phyloP scores from a whole-genome alignment of 1,140 invertebrate species.

The Cataglyphis hispanica region DNA sequence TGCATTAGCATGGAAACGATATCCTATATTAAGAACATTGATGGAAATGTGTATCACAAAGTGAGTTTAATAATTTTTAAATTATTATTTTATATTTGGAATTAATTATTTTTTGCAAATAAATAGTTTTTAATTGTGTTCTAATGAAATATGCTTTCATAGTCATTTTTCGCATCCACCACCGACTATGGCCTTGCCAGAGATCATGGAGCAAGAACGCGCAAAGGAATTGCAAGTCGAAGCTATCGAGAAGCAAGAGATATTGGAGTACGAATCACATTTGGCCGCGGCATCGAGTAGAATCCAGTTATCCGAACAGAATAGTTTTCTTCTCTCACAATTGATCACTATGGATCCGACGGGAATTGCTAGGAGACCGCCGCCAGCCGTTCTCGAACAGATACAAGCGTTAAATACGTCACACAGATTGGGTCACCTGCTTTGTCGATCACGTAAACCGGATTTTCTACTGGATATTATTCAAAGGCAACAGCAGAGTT shows the following conservation, averaged over 20 bases:
- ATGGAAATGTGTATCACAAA: constrained; percentile 99
- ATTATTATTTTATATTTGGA: not conserved
- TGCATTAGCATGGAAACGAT: constrained; percentile 94
- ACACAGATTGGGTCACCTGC: constrained; percentile 94
- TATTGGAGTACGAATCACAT: constrained; percentile 97
- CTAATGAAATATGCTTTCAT: constrained; percentile 61
- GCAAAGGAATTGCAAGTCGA: constrained; percentile 90
- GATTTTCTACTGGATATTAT: constrained; percentile 98
- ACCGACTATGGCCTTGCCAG: constrained; percentile 89
- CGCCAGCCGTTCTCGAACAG: constrained; percentile 92
- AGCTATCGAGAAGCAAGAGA: constrained; percentile 92
- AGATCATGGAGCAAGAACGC: constrained; percentile 88
- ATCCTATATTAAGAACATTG: constrained; percentile 96
- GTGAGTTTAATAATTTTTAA: constrained; percentile 85
- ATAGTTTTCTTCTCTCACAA: constrained; percentile 94
- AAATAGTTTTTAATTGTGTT: not conserved
- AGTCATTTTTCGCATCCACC: constrained; percentile 92
- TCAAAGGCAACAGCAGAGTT: constrained; percentile 91
- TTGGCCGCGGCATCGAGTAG: constrained; percentile 95
- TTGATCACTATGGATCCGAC: constrained; percentile 93
- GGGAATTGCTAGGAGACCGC: constrained; percentile 93
- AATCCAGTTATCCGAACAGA: constrained; percentile 95
- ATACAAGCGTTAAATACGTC: constrained; percentile 92
- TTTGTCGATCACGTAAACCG: constrained; percentile 95
- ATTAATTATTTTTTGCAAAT: not conserved